Conservation (phyloP, 2,113 vertebrate genomes). For the Chrysemys picta region DNA sequence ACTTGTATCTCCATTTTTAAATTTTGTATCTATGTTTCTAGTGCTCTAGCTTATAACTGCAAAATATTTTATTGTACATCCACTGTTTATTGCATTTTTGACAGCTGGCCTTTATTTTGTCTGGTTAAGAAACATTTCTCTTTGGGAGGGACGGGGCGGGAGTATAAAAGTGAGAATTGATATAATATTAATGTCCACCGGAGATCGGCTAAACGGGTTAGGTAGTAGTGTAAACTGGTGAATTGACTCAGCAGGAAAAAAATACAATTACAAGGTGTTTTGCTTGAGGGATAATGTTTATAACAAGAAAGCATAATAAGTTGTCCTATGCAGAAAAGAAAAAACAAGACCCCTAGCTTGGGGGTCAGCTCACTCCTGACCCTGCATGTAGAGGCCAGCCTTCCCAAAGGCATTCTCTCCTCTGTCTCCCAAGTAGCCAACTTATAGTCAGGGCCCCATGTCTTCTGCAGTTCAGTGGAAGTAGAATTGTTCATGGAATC, state of each 20-base stretch:
- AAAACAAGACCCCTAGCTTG: neutral
- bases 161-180: conserved; percentile 26
- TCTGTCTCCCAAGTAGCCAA: neutral
- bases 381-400: neutral
- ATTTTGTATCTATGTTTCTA: conserved; percentile 76
- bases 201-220: neutral
- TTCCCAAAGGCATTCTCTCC: neutral
- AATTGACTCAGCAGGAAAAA: neutral
- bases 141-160: neutral
- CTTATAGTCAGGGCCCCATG: neutral
- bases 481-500: neutral
- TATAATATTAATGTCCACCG: conserved; percentile 11
- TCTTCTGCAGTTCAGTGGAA: neutral
- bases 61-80: conserved; percentile 61
- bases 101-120: conserved; percentile 55
- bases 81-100: conserved; percentile 65
- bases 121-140: conserved; percentile 34
- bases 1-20: conserved; percentile 76
- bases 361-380: neutral
- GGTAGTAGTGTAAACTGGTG: neutral
- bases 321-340: neutral
- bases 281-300: neutral
- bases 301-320: neutral
- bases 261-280: neutral
- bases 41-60: conserved; percentile 71